Evolutionary conservation across 1,140 invertebrate species (phyloP), one percentile per base, ranked within the genome.

Genomic region (Apis florea): DNA sequence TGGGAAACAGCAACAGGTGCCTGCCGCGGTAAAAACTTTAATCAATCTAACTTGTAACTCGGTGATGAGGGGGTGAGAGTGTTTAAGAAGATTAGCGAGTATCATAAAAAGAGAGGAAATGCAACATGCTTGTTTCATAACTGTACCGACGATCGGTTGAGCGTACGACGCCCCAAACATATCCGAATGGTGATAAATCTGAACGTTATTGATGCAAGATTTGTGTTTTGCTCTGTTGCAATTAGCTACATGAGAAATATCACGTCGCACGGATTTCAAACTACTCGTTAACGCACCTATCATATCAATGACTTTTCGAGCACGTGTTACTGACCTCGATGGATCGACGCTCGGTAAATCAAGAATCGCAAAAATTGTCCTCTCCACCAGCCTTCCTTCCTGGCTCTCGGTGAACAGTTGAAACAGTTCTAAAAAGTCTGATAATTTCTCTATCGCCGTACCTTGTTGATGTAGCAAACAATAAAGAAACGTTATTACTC

Each of bases 1-100:
- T 11, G 95, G 95, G 83, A 96, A 95, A 88, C 96, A 96, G 78
- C 95, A 96, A 86, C 96, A 96, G 0, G 94, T 95, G 10, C 95
- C 95, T 68, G 94, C 94, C 15, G 91, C 90, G 21, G 94, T 93
- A 91, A 94, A 95, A 3, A 95, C 94, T 74, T 94, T 94, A 6
- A 96, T 90, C 12, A 95, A 84, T 80, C 94, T 93, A 21, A 94
- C 87, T 59, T 94, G 90, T 5, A 96, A 82, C 26, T 94, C 93
- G 6, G 85, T 84, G 11, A 86, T 80, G 13, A 93, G 93, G 0
- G 91, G 89, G 10, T 94, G 89, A 2, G 93, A 88, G 31, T 94
- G 92, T 17, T 94, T 92, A 3, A 95, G 87, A 1, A 96, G 89
- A 31, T 93, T 93, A 0, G 94, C 91, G 1, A 96, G 89, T 5